These are phyloP conservation scores for Carassius auratus DNA, from an alignment of 2,113 vertebrate genomes.

Conservation along the genomic window DNA sequence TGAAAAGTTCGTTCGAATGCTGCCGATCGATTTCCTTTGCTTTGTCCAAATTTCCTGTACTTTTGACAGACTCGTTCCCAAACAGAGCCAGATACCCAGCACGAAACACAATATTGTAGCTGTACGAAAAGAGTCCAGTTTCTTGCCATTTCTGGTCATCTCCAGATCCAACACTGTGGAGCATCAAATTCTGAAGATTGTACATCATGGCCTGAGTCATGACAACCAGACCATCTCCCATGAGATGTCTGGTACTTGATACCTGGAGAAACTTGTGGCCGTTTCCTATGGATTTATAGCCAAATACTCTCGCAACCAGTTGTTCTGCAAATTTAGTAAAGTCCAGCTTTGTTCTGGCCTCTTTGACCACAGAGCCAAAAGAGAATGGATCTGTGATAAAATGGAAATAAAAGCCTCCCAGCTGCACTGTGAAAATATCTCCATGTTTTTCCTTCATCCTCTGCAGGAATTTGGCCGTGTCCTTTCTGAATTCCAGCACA, in stretches of 20 bases:
- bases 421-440: conserved; percentile 85
- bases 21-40: conserved; percentile 72
- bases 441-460: conserved; percentile 84
- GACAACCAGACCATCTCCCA: conserved; percentile 77
- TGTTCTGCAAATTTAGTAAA: conserved; percentile 70
- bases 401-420: conserved; percentile 85
- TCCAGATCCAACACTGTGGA: conserved; percentile 58
- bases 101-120: conserved; percentile 85
- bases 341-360: conserved; percentile 78
- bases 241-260: conserved; percentile 80
- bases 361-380: conserved; percentile 81
- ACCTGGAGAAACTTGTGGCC: conserved; percentile 48
- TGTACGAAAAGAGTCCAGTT: conserved; percentile 81
- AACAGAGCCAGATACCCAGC: conserved; percentile 87
- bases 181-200: conserved; percentile 80
- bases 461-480: conserved; percentile 79
- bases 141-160: conserved; percentile 76
- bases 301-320: conserved; percentile 79
- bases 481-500: conserved; percentile 79
- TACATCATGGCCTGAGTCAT: conserved; percentile 83
- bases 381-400: conserved; percentile 87
- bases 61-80: conserved; percentile 69
- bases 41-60: conserved; percentile 54
- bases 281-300: background rate
- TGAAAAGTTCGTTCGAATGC: conserved; percentile 73